Evolutionary conservation across 2,113 vertebrate species (phyloP), one percentile per base, ranked within the genome.

Genomic region (Amazona guildingii): DNA sequence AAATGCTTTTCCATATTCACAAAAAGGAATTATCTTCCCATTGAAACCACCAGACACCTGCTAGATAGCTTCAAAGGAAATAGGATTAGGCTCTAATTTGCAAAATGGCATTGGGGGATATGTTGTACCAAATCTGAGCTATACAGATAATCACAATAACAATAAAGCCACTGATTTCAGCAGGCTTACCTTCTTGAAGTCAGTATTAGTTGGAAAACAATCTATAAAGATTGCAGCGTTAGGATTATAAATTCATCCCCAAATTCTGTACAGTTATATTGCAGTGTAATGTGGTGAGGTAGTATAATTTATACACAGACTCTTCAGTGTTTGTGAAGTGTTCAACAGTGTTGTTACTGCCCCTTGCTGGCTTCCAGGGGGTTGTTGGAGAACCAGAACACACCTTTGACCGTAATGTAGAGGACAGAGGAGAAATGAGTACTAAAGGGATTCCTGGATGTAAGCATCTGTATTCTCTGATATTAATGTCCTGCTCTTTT

Each of bases 1-100:
- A 80, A 90, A 94, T 92, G 55, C 57, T 92, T 94, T 87, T 91
- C 63, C 59, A 93, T 93, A 84, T 39, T 91, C 84, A 66, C 63
- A 83, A 41, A 84, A 93, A 88, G 54, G 81, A 92, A 73, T 92
- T 91, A 82, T 69, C 41, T 46, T 92, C 44, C 59, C 63, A 62
- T 74, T 94, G 78, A 94, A 94, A 90, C 31, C 63, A 52, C n/a
- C 20, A 87, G 93, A 72, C 54, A 87, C 94, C 74, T 75, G 62
- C 70, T 92, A 76, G 55, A 28, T 51, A 74, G 17, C 63, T 86
- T 90, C 76, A 93, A 95, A 90, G 59, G 37, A 94, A 85, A 85
- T 28, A 93, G 57, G 75, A 95, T 66, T 69, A 87, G 44, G 59
- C n/a, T 95, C 72, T 55, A 85, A 91, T 95, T 91, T 83, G 82